Evolutionary conservation across 2,888 invertebrate genomes (phyloP).

Genomic region (Hirtodrosophila duncani): DNA sequence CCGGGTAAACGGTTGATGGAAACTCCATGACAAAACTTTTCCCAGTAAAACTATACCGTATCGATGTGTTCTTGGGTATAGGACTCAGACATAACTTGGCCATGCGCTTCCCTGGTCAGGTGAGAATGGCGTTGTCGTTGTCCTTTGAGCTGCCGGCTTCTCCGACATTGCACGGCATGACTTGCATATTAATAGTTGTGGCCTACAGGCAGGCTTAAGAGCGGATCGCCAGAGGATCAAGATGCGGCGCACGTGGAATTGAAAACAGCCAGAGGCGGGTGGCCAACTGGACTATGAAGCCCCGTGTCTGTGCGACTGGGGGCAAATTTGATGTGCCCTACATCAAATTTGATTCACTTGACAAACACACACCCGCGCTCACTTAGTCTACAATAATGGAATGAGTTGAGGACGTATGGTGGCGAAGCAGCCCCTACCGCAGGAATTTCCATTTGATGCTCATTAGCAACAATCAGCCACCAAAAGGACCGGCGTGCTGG

Average conservation of each 20-base stretch:
- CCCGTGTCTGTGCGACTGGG: no score
- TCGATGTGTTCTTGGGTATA: no score
- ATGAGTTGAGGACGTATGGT: slow-evolving; percentile 1
- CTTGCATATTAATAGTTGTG: slow-evolving; percentile 44
- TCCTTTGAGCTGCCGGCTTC: slow-evolving; percentile 8
- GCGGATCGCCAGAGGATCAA: slow-evolving; percentile 36
- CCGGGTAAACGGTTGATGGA: slow-evolving; percentile 16
- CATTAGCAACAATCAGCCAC: slow-evolving; percentile 57
- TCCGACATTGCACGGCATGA: slow-evolving; percentile 8
- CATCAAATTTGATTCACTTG: slow-evolving; percentile 46
- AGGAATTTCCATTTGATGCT: slow-evolving; percentile 65
- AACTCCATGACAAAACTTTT: slow-evolving; percentile 22
- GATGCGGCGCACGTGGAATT: slow-evolving; percentile 41
- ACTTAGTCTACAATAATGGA: slow-evolving; percentile 40
- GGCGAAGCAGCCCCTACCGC: slow-evolving; percentile 14
- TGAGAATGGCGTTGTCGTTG: slow-evolving; percentile 2
- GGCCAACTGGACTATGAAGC: slow-evolving; percentile 46
- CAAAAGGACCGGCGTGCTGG: slow-evolving; percentile 32
- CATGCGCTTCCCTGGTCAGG: no score
- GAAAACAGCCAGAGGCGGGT: slow-evolving; percentile 37
- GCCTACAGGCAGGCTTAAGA: slow-evolving; percentile 11
- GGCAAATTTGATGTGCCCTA: slow-evolving; percentile 5
- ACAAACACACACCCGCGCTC: background rate
- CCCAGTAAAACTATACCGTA: no score
- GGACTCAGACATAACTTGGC: background rate